Base-by-base conservation (phyloP, 2,888 invertebrate species). In the Rhingia campestris region DNA sequence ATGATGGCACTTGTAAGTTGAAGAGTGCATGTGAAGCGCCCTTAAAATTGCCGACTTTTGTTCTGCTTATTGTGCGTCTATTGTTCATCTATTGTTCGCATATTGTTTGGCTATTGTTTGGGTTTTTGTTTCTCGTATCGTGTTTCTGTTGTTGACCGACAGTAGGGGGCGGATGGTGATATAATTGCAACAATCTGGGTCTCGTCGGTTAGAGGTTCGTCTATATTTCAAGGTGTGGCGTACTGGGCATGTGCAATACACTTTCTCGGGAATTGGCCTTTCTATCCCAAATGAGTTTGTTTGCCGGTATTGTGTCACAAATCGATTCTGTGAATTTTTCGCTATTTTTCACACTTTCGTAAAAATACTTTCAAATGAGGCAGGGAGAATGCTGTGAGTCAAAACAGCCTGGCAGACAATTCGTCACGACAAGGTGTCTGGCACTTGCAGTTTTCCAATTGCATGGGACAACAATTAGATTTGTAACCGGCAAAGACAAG, bases 381-480 rank as follows among this genome's bases (percentile, higher is more conserved):
- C 64, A 61, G 10, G 54, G 56, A 67, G 56, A 84, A 74, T 79
- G 32, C 43, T 12, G 22, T 14, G 47, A 58, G 63, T 75, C 69
- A 80, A 75, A 80, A 84, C 54, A 80, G 9, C 49, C 32, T 9
- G n/a, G 69, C 70, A 84, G 84, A 84, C 84, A 70, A 84, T 84
- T 84, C 80, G 84, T 84, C 70, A 84, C 84, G 84, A 75, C 84
- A 84, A 84, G 84, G 80, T 84, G 84, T 80, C 58, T 58, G 41
- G 41, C 49, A 49, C 81, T 81, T 35, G 59, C 35, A 43, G 33
- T 33, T 54, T 33, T 5, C 7, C 14, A 49, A 49, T 6, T 22
- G 41, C 39, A n/a, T 49, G 43, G 2, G 12, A 12, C 2, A 43
- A 12, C 12, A n/a, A 4, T 43, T 43, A 7, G 2, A 3, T 5